Conservation (phyloP, 2,113 vertebrate genomes). For the Dicrurus megarhynchus region DNA sequence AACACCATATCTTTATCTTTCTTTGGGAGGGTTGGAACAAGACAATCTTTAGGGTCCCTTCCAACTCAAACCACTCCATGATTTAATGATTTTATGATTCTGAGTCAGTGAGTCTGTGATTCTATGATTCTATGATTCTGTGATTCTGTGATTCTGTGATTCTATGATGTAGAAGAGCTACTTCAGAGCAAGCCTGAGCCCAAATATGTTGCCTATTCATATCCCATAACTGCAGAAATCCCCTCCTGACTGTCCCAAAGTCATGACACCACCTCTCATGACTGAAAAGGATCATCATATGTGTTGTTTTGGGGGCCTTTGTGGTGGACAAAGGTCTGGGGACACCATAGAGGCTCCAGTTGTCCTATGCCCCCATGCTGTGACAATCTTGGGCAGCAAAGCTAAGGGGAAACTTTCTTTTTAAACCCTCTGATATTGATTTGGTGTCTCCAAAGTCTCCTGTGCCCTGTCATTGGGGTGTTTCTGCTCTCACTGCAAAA, state of each 20-base stretch:
- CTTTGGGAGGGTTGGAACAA: background rate
- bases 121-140: background rate
- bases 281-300: background rate
- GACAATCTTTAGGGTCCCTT: background rate
- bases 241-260: background rate
- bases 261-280: background rate
- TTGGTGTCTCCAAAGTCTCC: background rate
- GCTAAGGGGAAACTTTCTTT: background rate
- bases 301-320: background rate
- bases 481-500: background rate
- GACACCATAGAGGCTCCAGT: background rate
- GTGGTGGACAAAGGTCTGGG: background rate
- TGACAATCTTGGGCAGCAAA: background rate
- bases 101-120: background rate
- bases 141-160: background rate
- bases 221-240: background rate
- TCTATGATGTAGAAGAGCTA: background rate
- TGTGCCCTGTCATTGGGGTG: background rate
- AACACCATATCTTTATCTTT: background rate
- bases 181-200: background rate
- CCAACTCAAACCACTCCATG: background rate
- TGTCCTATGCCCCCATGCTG: background rate
- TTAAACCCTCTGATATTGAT: background rate
- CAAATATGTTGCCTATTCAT: background rate
- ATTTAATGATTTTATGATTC: background rate